Evolutionary conservation across 1,140 invertebrate species (phyloP), one percentile per base, ranked within the genome.

Genomic region (Scaptomyza hsui): DNA sequence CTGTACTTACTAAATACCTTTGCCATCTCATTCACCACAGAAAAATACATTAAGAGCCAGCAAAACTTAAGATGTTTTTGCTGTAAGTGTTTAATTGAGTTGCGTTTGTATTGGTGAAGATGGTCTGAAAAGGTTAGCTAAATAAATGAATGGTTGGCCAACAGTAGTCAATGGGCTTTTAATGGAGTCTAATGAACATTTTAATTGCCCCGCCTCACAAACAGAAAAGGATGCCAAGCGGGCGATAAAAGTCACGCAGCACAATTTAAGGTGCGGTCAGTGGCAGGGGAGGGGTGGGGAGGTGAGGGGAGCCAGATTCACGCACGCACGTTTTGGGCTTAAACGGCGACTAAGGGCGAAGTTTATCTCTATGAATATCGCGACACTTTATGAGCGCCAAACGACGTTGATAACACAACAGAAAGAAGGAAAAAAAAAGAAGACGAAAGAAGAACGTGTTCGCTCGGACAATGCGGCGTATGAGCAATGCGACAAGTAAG

Each of bases 281-380:
- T 4, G 44, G 19, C 4, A 12, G n/a, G 44, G 12, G 1, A 12
- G 44, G 18, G 5, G 5, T 4, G 2, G 42, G 42, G 13, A 5
- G 39, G 16, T 12, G 44, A 19, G 12, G 45, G n/a, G 42, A 12
- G 18, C 3, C 10, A 47, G 45, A 47, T 16, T 15, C 49, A 52
- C 49, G 49, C 32, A 39, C 49, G 49, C 49, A 52, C 35, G 18
- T 39, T 52, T 52, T 19, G 49, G 32, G 49, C 32, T 32, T 52
- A 39, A 52, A 52, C 32, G 49, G 35, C 18, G 18, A 39, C 49
- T 52, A 37, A n/a, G n/a, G 32, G 32, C 49, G 18, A 12, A 37
- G 49, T 21, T 52, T 21, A 52, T 52, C 49, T 37, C 37, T 39
- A 52, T 52, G 49, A 39, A 39, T 52, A 52, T 52, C 49, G 49